Evolutionary conservation across 2,888 invertebrate genomes (phyloP).

Genomic region (Leptopilina myrica): DNA sequence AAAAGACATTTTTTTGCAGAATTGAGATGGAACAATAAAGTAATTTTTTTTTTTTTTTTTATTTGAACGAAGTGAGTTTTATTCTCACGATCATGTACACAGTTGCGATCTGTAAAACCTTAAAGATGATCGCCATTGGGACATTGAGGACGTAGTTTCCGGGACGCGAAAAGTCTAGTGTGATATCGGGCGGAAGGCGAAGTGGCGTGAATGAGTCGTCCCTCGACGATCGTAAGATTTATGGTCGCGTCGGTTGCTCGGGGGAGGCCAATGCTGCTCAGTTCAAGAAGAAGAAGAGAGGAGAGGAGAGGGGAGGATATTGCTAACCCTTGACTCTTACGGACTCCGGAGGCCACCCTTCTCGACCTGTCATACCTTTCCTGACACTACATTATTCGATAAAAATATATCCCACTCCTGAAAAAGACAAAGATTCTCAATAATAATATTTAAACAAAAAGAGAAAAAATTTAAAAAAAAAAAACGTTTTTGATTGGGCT

Average conservation of each 20-base stretch:
- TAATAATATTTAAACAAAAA: too few relatives aligned
- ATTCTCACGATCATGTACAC: neutral
- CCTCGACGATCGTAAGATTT: conserved; percentile 75
- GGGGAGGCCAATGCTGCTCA: conserved; percentile 63
- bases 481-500: too few relatives aligned
- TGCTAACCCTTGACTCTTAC: conserved; percentile 73
- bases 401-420: conserved; percentile 55
- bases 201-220: conserved; percentile 76
- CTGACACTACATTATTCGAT: conserved; percentile 58
- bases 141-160: conserved; percentile 35
- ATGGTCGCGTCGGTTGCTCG: conserved; percentile 70
- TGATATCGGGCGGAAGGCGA: conserved; percentile 71
- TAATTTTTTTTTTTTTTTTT: neutral
- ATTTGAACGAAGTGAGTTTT: neutral
- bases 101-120: neutral
- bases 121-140: conserved; percentile 37
- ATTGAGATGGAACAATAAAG: neutral
- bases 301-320: conserved; percentile 52
- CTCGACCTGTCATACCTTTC: conserved; percentile 56
- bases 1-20: too few relatives aligned
- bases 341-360: conserved; percentile 64
- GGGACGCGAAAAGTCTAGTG: conserved; percentile 43
- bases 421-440: neutral
- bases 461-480: too few relatives aligned
- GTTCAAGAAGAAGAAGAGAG: conserved; percentile 38